A percentile compares a stretch with the other conserved stretches of the same genome.
Conservation (phyloP, 2,888 invertebrate species). For the Prenolepis imparis region DNA sequence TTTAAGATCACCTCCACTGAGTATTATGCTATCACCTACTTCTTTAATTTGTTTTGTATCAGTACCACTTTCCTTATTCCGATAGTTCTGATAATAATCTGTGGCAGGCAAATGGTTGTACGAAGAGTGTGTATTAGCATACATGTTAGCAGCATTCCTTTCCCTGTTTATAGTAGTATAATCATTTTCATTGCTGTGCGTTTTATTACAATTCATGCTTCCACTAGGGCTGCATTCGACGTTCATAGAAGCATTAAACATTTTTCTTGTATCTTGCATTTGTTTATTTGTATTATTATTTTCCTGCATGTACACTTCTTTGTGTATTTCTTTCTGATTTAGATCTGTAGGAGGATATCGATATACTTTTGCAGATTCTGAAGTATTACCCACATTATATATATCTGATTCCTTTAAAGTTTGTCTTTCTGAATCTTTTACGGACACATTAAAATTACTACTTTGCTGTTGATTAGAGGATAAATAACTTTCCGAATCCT, state of each 20-base stretch:
- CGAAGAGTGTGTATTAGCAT: neutral
- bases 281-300: neutral
- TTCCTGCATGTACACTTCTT: constrained; percentile 12
- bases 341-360: constrained; percentile 34
- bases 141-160: neutral
- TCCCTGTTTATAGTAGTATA: neutral
- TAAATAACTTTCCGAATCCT: constrained; percentile 83
- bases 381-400: constrained; percentile 10
- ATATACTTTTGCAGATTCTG: constrained; percentile 48
- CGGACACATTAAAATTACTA: constrained; percentile 76
- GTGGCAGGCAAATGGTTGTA: neutral
- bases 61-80: constrained; percentile 25
- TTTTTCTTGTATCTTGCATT: neutral
- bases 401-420: constrained; percentile 43
- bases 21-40: constrained; percentile 70
- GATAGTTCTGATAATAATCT: constrained; percentile 40
- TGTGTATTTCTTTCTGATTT: constrained; percentile 15
- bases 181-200: neutral
- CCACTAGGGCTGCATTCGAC: neutral
- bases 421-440: constrained; percentile 68
- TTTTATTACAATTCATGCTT: neutral
- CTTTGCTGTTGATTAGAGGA: constrained; percentile 82
- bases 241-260: neutral
- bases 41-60: constrained; percentile 41
- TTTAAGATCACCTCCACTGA: constrained; percentile 78